Evolutionary conservation across 2,113 vertebrate genomes (phyloP).

Genomic region (Mixornis gularis): DNA sequence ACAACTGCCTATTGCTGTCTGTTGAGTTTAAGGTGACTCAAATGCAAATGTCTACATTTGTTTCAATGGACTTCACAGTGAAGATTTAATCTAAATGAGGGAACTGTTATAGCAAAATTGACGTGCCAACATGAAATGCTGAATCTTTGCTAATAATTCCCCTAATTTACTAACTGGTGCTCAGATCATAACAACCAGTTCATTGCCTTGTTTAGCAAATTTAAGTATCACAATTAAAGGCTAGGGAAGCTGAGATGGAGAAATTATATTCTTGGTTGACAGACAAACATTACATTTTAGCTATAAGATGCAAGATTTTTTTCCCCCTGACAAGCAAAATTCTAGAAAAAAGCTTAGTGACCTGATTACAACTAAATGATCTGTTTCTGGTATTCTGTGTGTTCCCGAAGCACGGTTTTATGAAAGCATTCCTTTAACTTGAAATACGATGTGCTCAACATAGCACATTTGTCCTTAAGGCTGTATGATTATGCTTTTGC

Average conservation of each 20-base stretch:
- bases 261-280: not conserved
- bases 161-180: not conserved
- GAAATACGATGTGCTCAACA: not conserved
- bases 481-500: constrained; percentile 9
- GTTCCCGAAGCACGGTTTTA: not conserved
- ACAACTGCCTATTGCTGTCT: not conserved
- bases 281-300: not conserved
- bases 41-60: not conserved
- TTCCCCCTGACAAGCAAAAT: not conserved
- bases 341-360: not conserved
- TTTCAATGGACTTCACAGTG: not conserved
- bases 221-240: not conserved
- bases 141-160: not conserved
- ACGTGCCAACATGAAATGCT: not conserved
- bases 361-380: not conserved
- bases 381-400: not conserved
- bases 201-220: not conserved
- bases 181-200: not conserved
- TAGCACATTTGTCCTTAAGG: constrained; percentile 6
- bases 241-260: not conserved
- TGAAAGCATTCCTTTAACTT: not conserved
- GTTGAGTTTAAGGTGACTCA: not conserved
- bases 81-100: not conserved
- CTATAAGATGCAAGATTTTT: not conserved
- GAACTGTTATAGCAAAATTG: not conserved